Evolutionary conservation across 2,113 vertebrate species (phyloP).

Genomic region (Meleagris gallopavo): DNA sequence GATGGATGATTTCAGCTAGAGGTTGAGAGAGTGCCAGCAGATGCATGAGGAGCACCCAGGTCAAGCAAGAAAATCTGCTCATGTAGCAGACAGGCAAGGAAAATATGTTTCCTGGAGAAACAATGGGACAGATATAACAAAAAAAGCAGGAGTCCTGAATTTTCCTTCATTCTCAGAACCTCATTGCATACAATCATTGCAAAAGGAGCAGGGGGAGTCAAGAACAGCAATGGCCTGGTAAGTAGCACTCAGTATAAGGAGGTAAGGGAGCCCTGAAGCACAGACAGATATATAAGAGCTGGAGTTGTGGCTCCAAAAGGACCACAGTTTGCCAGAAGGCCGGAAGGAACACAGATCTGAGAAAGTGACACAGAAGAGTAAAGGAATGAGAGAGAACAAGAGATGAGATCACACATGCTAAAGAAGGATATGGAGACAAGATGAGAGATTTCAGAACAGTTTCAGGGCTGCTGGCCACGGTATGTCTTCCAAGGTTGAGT

Average conservation of each 20-base stretch:
- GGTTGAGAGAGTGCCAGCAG: background rate
- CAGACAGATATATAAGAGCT: background rate
- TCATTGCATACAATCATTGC: background rate
- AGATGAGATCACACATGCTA: background rate
- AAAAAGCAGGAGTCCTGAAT: background rate
- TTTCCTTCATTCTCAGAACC: background rate
- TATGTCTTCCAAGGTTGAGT: background rate
- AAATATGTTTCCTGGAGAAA: background rate
- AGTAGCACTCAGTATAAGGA: background rate
- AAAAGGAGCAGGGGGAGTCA: background rate
- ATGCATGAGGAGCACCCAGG: background rate
- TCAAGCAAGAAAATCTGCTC: conserved; percentile 9
- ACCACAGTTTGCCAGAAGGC: background rate
- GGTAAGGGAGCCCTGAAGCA: background rate
- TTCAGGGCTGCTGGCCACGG: background rate
- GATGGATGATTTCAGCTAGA: background rate
- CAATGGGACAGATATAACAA: background rate
- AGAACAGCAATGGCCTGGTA: background rate
- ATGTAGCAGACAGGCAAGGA: background rate
- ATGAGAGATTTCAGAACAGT: background rate
- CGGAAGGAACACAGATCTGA: background rate
- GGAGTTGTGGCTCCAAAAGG: background rate
- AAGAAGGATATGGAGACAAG: background rate
- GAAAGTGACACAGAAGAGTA: background rate
- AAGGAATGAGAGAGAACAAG: background rate